phyloP scores from a whole-genome alignment of 1,140 invertebrate genomes.

The Globodera ellingtonae region DNA sequence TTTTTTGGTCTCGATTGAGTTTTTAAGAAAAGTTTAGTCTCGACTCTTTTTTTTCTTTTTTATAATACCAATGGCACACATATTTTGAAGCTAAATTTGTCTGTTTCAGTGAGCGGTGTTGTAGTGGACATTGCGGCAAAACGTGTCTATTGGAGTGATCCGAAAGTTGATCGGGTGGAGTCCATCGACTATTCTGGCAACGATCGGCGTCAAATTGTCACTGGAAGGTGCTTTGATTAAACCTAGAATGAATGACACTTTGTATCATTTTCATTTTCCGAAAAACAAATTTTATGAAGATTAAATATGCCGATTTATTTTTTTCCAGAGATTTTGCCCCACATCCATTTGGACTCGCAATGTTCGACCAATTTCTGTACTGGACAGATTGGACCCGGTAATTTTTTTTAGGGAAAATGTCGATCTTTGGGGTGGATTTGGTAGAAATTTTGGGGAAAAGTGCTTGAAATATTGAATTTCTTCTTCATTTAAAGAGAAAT shows the following conservation, averaged over 20 bases:
- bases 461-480: no score
- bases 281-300: not conserved
- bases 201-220: constrained; percentile 62
- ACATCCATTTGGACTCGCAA: constrained; percentile 63
- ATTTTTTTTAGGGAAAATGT: not conserved
- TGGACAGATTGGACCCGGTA: constrained; percentile 90
- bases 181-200: constrained; percentile 69
- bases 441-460: no score
- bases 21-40: no score
- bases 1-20: no score
- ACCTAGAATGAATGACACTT: constrained; percentile 30
- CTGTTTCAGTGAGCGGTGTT: constrained; percentile 53
- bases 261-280: no score
- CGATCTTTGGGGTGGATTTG: no score
- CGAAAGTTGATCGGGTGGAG: constrained; percentile 71
- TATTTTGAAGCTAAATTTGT: no score
- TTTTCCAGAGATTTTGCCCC: constrained; percentile 47
- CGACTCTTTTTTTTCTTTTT: no score
- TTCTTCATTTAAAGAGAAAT: no score
- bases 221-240: constrained; percentile 41
- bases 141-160: constrained; percentile 73
- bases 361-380: constrained; percentile 75
- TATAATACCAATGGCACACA: no score
- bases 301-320: not conserved
- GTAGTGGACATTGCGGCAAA: constrained; percentile 60